Conservation (phyloP, 2,113 vertebrate genomes). For the Sinocyclocheilus anophthalmus region DNA sequence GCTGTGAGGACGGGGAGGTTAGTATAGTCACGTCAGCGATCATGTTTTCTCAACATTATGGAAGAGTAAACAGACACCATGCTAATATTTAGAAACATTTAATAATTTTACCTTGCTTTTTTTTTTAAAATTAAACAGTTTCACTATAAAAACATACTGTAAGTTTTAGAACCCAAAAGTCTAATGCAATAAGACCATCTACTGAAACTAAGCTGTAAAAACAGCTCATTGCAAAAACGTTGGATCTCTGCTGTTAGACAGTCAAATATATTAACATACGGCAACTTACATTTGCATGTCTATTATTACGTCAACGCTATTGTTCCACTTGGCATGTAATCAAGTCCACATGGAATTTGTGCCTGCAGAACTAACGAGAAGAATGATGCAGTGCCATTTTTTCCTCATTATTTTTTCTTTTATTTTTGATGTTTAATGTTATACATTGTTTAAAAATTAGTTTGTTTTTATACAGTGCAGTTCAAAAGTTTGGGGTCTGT, state of each 20-base stretch:
- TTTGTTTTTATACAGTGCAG: no score
- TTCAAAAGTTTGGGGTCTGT: no score
- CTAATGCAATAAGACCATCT: not conserved
- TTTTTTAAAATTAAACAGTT: not conserved
- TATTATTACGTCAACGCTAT: not conserved
- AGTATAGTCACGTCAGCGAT: not conserved
- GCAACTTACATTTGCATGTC: not conserved
- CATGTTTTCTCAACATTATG: not conserved
- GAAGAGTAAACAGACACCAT: not conserved
- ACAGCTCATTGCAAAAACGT: not conserved
- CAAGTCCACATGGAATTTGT: no score
- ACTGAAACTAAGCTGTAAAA: not conserved
- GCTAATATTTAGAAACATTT: not conserved
- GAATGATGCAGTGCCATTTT: no score
- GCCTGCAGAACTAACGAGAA: not conserved
- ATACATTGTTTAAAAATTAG: not conserved
- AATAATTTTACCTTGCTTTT: not conserved
- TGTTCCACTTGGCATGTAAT: not conserved
- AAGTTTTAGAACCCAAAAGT: not conserved
- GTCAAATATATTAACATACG: not conserved
- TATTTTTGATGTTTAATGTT: not conserved
- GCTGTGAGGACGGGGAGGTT: not conserved
- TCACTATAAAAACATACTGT: not conserved
- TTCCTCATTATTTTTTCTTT: not conserved
- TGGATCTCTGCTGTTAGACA: not conserved